These are phyloP conservation scores for Liopterus haemorrhoidalis DNA, from an alignment of 2,888 invertebrate genomes.

Conservation along the genomic window DNA sequence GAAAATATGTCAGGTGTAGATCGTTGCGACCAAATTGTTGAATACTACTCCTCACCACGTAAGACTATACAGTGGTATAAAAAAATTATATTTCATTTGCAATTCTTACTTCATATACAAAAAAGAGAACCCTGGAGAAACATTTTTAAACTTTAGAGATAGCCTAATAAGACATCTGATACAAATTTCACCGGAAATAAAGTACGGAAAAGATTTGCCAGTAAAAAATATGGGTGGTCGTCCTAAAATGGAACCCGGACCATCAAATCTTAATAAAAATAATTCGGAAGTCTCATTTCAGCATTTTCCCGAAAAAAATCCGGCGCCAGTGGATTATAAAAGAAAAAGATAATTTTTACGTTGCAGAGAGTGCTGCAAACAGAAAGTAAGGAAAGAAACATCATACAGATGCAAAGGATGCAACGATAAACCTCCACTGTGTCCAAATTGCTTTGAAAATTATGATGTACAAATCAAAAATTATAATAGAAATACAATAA, in stretches of 20 bases:
- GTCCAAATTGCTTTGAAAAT: too few relatives aligned
- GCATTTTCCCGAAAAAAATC: constrained; percentile 2
- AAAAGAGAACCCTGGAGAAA: too few relatives aligned
- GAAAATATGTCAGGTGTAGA: constrained; percentile 28
- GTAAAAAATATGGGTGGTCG: background rate
- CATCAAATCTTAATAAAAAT: constrained; percentile 1
- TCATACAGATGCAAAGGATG: constrained; percentile 1
- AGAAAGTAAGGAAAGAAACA: constrained; percentile 3
- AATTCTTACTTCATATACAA: too few relatives aligned
- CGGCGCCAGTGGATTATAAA: constrained; percentile 1
- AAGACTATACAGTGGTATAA: constrained; percentile 21
- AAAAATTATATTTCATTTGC: constrained; percentile 10
- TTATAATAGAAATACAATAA: too few relatives aligned
- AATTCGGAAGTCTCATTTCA: constrained; percentile 1
- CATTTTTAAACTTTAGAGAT: too few relatives aligned
- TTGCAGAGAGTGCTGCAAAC: constrained; percentile 2
- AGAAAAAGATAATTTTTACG: constrained; percentile 4
- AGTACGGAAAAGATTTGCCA: too few relatives aligned
- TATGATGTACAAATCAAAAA: too few relatives aligned
- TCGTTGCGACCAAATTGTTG: constrained; percentile 23
- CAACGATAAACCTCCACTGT: constrained; percentile 2
- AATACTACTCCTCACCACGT: constrained; percentile 6
- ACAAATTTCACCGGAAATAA: too few relatives aligned
- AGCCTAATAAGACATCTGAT: too few relatives aligned
- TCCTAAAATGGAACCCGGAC: constrained; percentile 3